phyloP scores from a whole-genome alignment of 2,888 invertebrate genomes.

The Lepidocyrtoides sp. region DNA sequence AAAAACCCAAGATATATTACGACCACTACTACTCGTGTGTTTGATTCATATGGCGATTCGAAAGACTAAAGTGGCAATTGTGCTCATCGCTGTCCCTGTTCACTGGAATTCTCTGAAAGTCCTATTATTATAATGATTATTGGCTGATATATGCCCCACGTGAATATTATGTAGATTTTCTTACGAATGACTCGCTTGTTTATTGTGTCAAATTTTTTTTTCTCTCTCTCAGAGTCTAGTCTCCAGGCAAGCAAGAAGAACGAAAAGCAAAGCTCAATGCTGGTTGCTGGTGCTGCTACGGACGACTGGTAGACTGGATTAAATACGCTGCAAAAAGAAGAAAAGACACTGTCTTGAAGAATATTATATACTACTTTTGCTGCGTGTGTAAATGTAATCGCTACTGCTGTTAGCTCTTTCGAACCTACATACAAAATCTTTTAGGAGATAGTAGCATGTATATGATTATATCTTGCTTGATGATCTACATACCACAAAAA shows the following conservation, averaged over 20 bases:
- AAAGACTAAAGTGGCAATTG: background rate
- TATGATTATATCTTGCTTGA: background rate
- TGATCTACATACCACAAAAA: constrained; percentile 61
- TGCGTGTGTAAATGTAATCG: constrained; percentile 31
- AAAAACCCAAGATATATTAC: background rate
- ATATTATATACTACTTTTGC: no score
- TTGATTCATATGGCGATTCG: constrained; percentile 16
- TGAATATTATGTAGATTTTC: constrained; percentile 37
- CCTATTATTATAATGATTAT: constrained; percentile 47
- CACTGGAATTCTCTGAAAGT: constrained; percentile 23
- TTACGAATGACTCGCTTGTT: constrained; percentile 51
- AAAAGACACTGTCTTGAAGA: background rate
- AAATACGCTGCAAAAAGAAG: constrained; percentile 1
- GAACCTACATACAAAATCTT: background rate
- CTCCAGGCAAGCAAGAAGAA: background rate
- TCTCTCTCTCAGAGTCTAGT: background rate
- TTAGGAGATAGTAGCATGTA: no score
- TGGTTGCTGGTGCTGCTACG: no score
- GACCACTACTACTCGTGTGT: background rate
- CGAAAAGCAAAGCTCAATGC: no score
- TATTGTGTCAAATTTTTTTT: background rate
- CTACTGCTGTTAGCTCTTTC: constrained; percentile 3
- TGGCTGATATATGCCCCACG: constrained; percentile 39
- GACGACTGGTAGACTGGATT: no score
- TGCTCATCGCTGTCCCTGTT: background rate